These are phyloP conservation scores for Donacobius atricapilla DNA, from an alignment of 2,113 vertebrate genomes.

Conservation along the genomic window DNA sequence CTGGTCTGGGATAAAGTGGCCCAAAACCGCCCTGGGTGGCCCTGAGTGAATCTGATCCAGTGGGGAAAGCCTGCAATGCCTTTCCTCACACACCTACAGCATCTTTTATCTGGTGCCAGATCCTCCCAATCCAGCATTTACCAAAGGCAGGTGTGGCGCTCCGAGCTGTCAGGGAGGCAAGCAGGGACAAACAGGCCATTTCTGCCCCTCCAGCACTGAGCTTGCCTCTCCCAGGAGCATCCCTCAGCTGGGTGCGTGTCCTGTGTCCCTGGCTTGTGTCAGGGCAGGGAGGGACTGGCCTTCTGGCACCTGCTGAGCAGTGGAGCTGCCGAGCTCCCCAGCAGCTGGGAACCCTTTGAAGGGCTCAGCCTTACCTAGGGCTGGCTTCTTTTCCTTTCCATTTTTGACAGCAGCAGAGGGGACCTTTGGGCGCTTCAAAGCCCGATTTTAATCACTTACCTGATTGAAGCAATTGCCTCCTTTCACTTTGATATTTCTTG, in stretches of 20 bases:
- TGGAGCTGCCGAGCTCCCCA: background rate
- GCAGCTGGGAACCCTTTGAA: background rate
- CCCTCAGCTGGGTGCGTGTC: background rate
- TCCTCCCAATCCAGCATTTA: background rate
- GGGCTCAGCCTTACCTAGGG: background rate
- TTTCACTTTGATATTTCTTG: slow-evolving; percentile 28
- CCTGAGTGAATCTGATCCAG: background rate
- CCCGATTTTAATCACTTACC: slow-evolving; percentile 23
- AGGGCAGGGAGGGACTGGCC: rapidly evolving
- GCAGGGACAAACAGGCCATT: background rate
- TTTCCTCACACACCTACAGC: background rate
- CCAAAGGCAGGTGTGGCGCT: rapidly evolving
- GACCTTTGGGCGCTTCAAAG: background rate
- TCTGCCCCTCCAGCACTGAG: rapidly evolving
- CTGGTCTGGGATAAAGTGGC: background rate
- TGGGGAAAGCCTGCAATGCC: background rate
- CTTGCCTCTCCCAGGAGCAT: background rate
- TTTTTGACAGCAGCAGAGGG: background rate
- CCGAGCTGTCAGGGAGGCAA: too few relatives aligned
- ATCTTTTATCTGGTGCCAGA: background rate
- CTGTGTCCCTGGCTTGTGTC: rapidly evolving
- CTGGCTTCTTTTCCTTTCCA: background rate
- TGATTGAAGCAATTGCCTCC: background rate
- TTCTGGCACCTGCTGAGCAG: background rate
- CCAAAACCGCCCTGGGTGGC: background rate